Evolutionary conservation across 2,113 vertebrate genomes (phyloP).

Genomic region (Coptodon bakossiorum): DNA sequence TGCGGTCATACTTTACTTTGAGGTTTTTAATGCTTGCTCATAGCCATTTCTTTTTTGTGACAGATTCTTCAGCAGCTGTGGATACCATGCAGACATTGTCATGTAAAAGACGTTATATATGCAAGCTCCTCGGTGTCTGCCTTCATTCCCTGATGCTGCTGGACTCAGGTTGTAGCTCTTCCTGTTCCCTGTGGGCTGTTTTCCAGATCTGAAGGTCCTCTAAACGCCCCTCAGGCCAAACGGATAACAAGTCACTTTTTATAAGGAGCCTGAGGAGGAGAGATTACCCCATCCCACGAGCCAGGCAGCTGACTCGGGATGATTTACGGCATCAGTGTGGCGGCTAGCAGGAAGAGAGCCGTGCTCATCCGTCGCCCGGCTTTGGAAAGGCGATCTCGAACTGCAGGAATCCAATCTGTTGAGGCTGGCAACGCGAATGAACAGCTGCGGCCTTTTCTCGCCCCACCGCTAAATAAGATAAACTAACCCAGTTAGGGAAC

Average conservation of each 20-base stretch:
- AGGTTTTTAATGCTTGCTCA: fast-evolving
- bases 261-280: slow-evolving; percentile 23
- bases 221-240: slow-evolving; percentile 5
- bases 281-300: slow-evolving; percentile 35
- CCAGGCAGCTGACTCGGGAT: slow-evolving; percentile 22
- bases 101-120: too few species aligned
- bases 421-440: slow-evolving; percentile 46
- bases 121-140: neutral
- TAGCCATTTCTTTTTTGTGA: neutral
- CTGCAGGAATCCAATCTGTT: slow-evolving; percentile 59
- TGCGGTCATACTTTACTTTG: fast-evolving
- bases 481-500: slow-evolving; percentile 51
- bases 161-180: neutral
- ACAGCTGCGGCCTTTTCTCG: slow-evolving; percentile 61
- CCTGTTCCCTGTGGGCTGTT: neutral
- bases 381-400: slow-evolving; percentile 43
- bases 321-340: slow-evolving; percentile 42
- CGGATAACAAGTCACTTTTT: slow-evolving; percentile 34
- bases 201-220: slow-evolving; percentile 2
- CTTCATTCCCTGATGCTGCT: neutral
- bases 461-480: slow-evolving; percentile 61
- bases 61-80: neutral
- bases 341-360: slow-evolving; percentile 15
- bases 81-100: neutral
- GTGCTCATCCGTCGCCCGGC: slow-evolving; percentile 12